Conservation (phyloP, 2,113 vertebrate genomes). For the Varanus komodoensis region DNA sequence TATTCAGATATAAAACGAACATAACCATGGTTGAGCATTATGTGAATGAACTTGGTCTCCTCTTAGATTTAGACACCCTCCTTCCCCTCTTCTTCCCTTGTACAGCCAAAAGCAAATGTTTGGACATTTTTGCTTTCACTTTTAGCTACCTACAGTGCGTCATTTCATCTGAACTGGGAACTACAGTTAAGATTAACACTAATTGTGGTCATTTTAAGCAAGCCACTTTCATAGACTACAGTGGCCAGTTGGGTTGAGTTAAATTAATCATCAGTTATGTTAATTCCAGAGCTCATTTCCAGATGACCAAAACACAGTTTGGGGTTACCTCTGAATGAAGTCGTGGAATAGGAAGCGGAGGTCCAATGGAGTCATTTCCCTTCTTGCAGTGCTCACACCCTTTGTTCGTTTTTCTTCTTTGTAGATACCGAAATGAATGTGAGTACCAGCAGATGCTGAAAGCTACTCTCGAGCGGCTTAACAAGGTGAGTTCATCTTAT, state of each 20-base stretch:
- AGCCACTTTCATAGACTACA: neutral
- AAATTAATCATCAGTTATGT: neutral
- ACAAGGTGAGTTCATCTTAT: slow-evolving; percentile 84
- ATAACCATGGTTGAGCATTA: neutral
- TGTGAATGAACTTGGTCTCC: neutral
- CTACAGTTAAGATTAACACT: too few relatives aligned
- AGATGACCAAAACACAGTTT: neutral
- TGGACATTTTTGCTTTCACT: neutral
- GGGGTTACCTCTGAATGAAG: neutral
- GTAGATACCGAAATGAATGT: slow-evolving; percentile 93
- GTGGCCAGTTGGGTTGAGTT: neutral
- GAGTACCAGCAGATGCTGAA: slow-evolving; percentile 89
- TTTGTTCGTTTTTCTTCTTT: slow-evolving; percentile 20
- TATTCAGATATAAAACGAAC: neutral
- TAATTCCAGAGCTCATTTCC: neutral
- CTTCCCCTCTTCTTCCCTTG: neutral
- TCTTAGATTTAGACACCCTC: neutral
- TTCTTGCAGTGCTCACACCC: neutral
- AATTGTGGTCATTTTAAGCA: neutral
- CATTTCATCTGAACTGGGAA: neutral
- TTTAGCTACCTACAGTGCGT: neutral
- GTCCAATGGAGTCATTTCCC: neutral
- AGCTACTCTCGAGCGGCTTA: slow-evolving; percentile 87
- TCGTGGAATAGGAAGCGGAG: slow-evolving; percentile 11
- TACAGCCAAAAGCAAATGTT: neutral